phyloP scores from a whole-genome alignment of 2,888 invertebrate genomes.

The Orthonychiurus folsomi region DNA sequence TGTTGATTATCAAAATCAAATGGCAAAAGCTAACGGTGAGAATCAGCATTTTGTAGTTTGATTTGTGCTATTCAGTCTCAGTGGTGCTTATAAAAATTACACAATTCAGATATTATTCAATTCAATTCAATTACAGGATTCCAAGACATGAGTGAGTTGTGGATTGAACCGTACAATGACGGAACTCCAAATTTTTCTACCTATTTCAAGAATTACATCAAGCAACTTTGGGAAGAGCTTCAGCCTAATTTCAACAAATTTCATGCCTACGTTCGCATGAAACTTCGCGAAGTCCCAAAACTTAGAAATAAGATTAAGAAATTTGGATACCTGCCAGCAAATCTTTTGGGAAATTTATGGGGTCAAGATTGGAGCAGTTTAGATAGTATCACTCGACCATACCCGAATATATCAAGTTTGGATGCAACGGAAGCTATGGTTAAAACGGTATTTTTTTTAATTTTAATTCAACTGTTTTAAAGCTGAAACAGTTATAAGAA shows the following conservation, averaged over 20 bases:
- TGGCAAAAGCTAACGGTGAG: constrained; percentile 41
- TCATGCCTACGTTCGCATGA: constrained; percentile 68
- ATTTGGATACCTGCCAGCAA: constrained; percentile 35
- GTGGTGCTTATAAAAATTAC: too few species aligned
- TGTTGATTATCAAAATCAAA: constrained; percentile 45
- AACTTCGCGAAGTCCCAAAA: constrained; percentile 45
- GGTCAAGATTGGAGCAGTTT: constrained; percentile 66
- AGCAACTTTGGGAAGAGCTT: constrained; percentile 51
- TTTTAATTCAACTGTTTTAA: constrained; percentile 5
- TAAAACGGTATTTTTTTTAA: constrained; percentile 42
- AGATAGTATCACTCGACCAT: constrained; percentile 65
- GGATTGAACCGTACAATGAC: constrained; percentile 74
- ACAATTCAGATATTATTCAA: too few species aligned
- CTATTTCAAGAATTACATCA: constrained; percentile 4
- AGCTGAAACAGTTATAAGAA: too few species aligned
- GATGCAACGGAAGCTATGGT: constrained; percentile 72
- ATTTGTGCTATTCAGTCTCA: neutral
- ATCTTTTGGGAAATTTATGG: constrained; percentile 62
- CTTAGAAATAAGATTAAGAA: constrained; percentile 6
- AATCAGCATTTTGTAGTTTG: neutral
- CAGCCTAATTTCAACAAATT: constrained; percentile 70
- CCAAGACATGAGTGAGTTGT: constrained; percentile 75
- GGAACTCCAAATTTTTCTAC: constrained; percentile 24
- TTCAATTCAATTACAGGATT: constrained; percentile 69
- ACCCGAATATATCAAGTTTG: constrained; percentile 57